Conservation (phyloP, 2,888 invertebrate species). For the Stictocephala bisonia region DNA sequence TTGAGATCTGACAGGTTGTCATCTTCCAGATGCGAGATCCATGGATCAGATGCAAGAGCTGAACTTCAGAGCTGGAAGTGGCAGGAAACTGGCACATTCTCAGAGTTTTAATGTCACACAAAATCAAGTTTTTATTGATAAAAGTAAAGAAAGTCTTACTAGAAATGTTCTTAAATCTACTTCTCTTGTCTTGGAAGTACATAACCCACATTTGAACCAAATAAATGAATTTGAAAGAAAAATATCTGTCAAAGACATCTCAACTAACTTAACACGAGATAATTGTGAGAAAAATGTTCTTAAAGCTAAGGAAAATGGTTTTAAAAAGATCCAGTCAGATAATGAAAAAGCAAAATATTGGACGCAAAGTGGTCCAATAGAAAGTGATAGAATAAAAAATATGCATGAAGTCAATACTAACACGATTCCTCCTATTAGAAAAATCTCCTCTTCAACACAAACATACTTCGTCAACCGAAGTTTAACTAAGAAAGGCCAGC, state of each 20-base stretch:
- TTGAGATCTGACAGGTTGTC: conserved; percentile 16
- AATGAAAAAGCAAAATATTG: neutral
- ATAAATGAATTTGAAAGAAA: conserved; percentile 7
- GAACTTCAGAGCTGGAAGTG: neutral
- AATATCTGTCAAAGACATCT: conserved; percentile 19
- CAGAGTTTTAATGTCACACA: conserved; percentile 20
- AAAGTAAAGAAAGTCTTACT: neutral
- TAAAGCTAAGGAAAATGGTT: neutral
- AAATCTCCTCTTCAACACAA: conserved; percentile 25
- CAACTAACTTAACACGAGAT: conserved; percentile 12
- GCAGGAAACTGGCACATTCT: conserved; percentile 16
- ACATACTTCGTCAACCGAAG: conserved; percentile 28
- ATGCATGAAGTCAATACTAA: conserved; percentile 8
- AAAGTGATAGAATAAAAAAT: conserved; percentile 6
- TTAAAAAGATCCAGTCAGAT: neutral
- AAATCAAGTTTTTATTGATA: neutral
- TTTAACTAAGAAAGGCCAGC: neutral
- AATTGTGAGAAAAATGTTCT: conserved; percentile 12
- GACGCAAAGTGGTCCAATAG: neutral
- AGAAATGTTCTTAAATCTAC: conserved; percentile 64
- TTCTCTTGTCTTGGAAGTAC: conserved; percentile 64
- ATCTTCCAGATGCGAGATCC: conserved; percentile 36
- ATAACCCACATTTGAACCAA: conserved; percentile 19
- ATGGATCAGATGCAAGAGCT: conserved; percentile 2
- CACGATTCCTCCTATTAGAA: conserved; percentile 23